A percentile compares a stretch with the other conserved stretches of the same genome.
These are phyloP conservation scores for Actias luna DNA, from an alignment of 2,888 invertebrate genomes.

Conservation along the genomic window DNA sequence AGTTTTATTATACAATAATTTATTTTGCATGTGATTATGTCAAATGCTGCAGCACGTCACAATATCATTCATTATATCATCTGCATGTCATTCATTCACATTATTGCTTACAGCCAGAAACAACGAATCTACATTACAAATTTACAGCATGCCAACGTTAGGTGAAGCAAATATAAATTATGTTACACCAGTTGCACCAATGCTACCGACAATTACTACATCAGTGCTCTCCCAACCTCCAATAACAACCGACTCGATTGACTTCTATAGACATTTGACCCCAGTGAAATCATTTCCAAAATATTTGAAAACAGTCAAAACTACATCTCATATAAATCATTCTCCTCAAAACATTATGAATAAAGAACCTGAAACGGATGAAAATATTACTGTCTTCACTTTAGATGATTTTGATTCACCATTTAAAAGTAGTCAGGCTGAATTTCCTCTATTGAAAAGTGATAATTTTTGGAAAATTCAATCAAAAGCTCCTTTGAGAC, in stretches of 20 bases:
- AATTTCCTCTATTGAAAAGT: constrained; percentile 32
- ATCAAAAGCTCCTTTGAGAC: constrained; percentile 17
- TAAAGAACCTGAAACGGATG: constrained; percentile 24
- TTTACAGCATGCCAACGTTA: constrained; percentile 45
- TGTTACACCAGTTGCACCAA: constrained; percentile 56
- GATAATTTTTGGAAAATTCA: constrained; percentile 31
- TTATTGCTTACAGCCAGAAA: constrained; percentile 72
- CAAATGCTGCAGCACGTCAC: constrained; percentile 17
- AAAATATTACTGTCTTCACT: constrained; percentile 55
- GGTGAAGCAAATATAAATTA: constrained; percentile 46
- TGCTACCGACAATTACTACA: constrained; percentile 36
- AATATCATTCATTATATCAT: constrained; percentile 21
- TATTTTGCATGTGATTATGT: not conserved
- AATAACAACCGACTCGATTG: constrained; percentile 45
- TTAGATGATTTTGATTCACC: constrained; percentile 44
- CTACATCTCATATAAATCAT: constrained; percentile 27
- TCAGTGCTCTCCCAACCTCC: constrained; percentile 44
- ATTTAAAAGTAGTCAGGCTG: constrained; percentile 47
- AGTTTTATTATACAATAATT: constrained; percentile 25
- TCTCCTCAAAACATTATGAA: constrained; percentile 23
- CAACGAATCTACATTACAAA: constrained; percentile 46
- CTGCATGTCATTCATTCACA: constrained; percentile 52
- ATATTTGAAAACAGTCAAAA: constrained; percentile 42
- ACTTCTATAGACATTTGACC: constrained; percentile 49
- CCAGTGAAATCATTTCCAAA: constrained; percentile 53